These are phyloP conservation scores for Orchestia grillus DNA, from an alignment of 1,140 invertebrate genomes.

Conservation along the genomic window DNA sequence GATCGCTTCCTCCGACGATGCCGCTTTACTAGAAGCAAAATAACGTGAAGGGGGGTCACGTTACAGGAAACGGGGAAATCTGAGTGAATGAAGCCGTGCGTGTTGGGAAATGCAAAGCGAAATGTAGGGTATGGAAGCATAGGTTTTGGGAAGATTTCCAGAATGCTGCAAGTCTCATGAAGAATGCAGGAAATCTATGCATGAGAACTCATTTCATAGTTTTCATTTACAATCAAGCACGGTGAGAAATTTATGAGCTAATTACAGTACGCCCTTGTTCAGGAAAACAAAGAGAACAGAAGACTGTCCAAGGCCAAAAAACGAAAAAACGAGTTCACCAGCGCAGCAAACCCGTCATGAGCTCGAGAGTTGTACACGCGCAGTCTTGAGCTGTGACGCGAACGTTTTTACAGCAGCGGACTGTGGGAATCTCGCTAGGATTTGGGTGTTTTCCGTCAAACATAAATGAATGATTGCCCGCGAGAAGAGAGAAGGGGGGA, in stretches of 20 bases:
- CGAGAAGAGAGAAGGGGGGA: background rate
- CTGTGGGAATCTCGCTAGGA: background rate
- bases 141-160: background rate
- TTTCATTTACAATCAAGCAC: background rate
- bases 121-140: background rate
- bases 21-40: too few relatives aligned
- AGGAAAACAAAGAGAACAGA: background rate
- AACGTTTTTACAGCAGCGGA: background rate
- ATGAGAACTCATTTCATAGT: background rate
- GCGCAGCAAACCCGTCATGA: background rate
- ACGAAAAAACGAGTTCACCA: background rate
- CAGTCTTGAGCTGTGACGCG: background rate
- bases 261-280: background rate
- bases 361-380: background rate
- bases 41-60: too few relatives aligned
- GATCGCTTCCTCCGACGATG: too few relatives aligned
- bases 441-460: background rate
- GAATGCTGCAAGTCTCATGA: background rate
- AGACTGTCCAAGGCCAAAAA: background rate
- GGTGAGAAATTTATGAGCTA: background rate
- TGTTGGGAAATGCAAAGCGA: background rate
- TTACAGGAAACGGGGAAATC: too few relatives aligned
- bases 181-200: too few relatives aligned
- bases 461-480: background rate
- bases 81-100: background rate